A percentile compares a stretch with the other conserved stretches of the same genome.
These are phyloP conservation scores for Hylaea fasciaria DNA, from an alignment of 2,888 invertebrate genomes.

Conservation along the genomic window DNA sequence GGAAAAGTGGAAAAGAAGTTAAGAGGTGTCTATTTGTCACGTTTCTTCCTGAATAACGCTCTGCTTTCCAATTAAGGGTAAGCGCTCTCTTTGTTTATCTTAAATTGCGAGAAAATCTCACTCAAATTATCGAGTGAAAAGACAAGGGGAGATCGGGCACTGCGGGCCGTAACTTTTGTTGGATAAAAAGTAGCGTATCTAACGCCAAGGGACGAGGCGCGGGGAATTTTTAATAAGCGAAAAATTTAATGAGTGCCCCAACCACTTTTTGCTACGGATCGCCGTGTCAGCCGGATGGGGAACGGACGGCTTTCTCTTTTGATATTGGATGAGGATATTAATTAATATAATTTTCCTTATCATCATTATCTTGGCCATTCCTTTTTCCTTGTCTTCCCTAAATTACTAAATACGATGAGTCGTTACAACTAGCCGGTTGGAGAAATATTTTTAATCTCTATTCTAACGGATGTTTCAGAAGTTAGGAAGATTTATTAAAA, in stretches of 20 bases:
- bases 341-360: slow-evolving; percentile 29
- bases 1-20: slow-evolving; percentile 83
- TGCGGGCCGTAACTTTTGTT: slow-evolving; percentile 80
- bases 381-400: neutral
- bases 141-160: slow-evolving; percentile 76
- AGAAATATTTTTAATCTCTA: neutral
- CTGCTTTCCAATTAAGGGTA: slow-evolving; percentile 85
- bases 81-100: slow-evolving; percentile 85
- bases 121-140: slow-evolving; percentile 84
- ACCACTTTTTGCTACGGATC: slow-evolving; percentile 70
- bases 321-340: slow-evolving; percentile 50
- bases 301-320: slow-evolving; percentile 57
- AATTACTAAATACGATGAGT: neutral
- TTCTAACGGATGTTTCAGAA: too few relatives aligned
- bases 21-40: slow-evolving; percentile 86
- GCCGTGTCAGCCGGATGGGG: slow-evolving; percentile 66
- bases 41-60: slow-evolving; percentile 83
- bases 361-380: slow-evolving; percentile 5
- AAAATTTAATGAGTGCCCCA: slow-evolving; percentile 81
- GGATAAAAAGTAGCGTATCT: slow-evolving; percentile 81
- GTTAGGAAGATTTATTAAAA: too few relatives aligned
- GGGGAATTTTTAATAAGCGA: slow-evolving; percentile 85
- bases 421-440: neutral
- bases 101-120: slow-evolving; percentile 85
- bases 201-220: slow-evolving; percentile 72